These are phyloP conservation scores for Manis pentadactyla DNA, from an alignment of 2,797 vertebrate species.

Conservation along the genomic window DNA sequence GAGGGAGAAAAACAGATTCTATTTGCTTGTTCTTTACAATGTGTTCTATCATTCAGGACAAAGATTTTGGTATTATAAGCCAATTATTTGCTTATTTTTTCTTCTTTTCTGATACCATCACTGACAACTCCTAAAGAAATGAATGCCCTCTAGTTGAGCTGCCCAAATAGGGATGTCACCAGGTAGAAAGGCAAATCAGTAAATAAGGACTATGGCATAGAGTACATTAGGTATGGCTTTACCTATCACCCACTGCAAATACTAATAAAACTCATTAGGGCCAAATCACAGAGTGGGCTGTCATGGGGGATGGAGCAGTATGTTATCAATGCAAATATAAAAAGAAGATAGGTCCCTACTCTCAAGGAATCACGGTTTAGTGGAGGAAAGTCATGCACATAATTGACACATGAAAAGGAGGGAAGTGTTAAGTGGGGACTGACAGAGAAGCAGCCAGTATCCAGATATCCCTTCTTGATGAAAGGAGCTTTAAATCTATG, in stretches of 20 bases:
- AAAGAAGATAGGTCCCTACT: not conserved
- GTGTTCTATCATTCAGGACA: not conserved
- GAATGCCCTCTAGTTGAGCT: not conserved
- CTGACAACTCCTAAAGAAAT: not conserved
- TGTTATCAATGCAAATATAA: not conserved
- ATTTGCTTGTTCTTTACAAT: not conserved
- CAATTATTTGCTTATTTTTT: not conserved
- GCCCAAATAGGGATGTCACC: not conserved
- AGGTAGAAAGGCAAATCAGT: not conserved
- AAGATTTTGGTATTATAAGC: not conserved
- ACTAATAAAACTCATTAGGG: not conserved
- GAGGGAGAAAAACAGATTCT: not conserved
- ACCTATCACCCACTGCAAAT: not conserved
- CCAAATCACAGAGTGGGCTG: not conserved
- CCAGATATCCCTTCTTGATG: not conserved
- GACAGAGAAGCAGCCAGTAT: not conserved
- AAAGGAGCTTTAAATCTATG: not conserved
- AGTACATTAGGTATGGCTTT: not conserved
- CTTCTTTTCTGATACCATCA: not conserved
- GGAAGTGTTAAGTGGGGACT: not conserved
- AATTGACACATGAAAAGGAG: not conserved
- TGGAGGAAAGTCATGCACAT: not conserved
- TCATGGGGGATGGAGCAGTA: not conserved
- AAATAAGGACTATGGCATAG: not conserved
- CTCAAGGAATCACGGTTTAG: not conserved